Evolutionary conservation across 1,140 invertebrate genomes (phyloP).

Genomic region (Pseudomyrmex sp.): DNA sequence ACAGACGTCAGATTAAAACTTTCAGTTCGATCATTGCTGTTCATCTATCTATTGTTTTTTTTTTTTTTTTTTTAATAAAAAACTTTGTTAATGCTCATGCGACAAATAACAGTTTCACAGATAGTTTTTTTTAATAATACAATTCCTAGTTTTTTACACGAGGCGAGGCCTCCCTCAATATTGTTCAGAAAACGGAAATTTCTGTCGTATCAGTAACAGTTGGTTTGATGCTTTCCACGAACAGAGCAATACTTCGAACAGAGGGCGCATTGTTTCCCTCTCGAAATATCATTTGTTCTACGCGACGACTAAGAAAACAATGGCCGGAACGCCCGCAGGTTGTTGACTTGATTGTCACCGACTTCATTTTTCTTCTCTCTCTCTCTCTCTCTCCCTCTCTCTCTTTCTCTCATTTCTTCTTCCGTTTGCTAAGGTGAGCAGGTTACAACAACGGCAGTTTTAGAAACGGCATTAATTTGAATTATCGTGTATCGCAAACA

Average conservation of each 20-base stretch:
- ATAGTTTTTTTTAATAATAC: not conserved
- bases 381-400: conserved; percentile 10
- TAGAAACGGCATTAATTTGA: conserved; percentile 42
- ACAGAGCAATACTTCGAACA: conserved; percentile 64
- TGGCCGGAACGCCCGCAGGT: conserved; percentile 76
- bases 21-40: not conserved
- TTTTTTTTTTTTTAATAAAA: not conserved
- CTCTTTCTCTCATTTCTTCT: conserved; percentile 45
- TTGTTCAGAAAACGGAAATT: conserved; percentile 44
- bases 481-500: conserved; percentile 30
- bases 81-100: not conserved
- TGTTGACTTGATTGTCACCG: conserved; percentile 78
- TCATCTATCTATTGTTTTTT: not conserved
- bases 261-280: conserved; percentile 71
- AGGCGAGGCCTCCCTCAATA: not conserved
- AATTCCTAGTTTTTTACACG: too few species aligned
- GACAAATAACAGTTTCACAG: not conserved
- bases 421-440: conserved; percentile 37
- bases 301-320: conserved; percentile 70
- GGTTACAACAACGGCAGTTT: conserved; percentile 30
- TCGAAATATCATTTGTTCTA: conserved; percentile 73
- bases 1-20: not conserved
- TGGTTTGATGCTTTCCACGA: conserved; percentile 64
- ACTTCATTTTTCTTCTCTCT: conserved; percentile 64
- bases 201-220: conserved; percentile 62